These are phyloP conservation scores for Hippocampus barbouri DNA, from an alignment of 2,113 vertebrate genomes.

Conservation along the genomic window DNA sequence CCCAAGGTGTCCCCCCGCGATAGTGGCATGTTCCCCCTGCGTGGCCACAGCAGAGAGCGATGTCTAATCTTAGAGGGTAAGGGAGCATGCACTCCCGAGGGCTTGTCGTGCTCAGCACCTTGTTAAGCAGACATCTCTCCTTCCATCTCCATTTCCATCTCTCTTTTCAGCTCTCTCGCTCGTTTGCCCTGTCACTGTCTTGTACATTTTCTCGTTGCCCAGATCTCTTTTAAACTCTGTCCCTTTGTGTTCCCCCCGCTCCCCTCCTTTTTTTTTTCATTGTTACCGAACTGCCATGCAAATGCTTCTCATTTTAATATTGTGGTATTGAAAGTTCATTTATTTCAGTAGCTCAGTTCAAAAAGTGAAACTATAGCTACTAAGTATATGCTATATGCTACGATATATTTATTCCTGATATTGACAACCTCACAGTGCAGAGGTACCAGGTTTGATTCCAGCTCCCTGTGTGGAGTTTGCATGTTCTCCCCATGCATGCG, in stretches of 20 bases:
- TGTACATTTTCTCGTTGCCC: conserved; percentile 6
- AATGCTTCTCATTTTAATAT: background rate
- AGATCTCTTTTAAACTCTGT: conserved; percentile 16
- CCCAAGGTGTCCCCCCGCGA: conserved; percentile 59
- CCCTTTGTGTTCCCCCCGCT: conserved; percentile 2
- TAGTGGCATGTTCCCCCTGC: conserved; percentile 66
- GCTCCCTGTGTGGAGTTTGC: no score
- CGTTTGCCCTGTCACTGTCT: conserved; percentile 7
- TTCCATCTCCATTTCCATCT: conserved; percentile 62
- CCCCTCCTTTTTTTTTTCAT: background rate
- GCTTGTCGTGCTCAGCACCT: conserved; percentile 76
- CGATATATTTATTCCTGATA: no score
- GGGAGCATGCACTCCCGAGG: conserved; percentile 73
- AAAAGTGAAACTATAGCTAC: no score
- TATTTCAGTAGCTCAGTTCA: background rate
- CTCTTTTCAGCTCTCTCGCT: conserved; percentile 33
- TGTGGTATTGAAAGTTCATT: background rate
- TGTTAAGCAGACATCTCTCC: conserved; percentile 75
- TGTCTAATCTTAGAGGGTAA: conserved; percentile 78
- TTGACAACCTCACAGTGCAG: no score
- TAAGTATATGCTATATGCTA: no score
- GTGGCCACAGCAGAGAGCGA: conserved; percentile 68
- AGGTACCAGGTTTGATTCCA: no score
- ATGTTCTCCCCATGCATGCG: no score
- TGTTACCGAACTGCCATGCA: conserved; percentile 2